phyloP scores from a whole-genome alignment of 2,797 vertebrate genomes.

The Chiloscyllium punctatum region DNA sequence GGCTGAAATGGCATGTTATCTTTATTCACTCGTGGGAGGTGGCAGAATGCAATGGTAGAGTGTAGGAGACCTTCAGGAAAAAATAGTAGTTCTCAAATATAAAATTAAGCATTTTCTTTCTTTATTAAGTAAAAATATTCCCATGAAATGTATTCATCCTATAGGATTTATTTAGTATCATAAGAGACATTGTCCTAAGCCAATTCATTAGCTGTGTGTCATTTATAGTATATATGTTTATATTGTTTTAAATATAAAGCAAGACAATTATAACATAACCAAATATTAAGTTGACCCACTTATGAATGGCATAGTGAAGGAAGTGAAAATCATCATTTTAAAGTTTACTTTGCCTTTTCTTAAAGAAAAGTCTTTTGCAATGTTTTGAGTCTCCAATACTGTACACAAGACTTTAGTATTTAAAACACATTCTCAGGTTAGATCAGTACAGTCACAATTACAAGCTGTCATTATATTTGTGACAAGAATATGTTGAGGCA shows the following conservation, averaged over 20 bases:
- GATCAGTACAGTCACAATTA: background rate
- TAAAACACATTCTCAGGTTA: background rate
- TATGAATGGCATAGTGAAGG: background rate
- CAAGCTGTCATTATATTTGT: background rate
- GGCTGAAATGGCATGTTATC: background rate
- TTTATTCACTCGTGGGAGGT: no score
- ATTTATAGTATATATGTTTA: background rate
- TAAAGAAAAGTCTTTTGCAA: background rate
- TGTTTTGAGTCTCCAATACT: background rate
- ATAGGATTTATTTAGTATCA: background rate
- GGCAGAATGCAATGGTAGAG: background rate
- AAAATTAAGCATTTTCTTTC: background rate
- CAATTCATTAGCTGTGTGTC: background rate
- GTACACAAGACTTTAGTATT: background rate
- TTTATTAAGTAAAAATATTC: background rate
- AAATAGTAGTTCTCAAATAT: background rate
- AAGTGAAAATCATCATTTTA: background rate
- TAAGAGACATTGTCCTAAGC: background rate
- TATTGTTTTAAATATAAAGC: background rate
- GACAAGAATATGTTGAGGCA: background rate
- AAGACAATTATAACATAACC: background rate
- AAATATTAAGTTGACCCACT: background rate
- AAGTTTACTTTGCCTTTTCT: background rate
- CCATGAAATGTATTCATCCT: background rate
- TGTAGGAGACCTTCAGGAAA: background rate